These are phyloP conservation scores for Orcinus orca DNA, from an alignment of 2,113 vertebrate genomes.

Conservation along the genomic window DNA sequence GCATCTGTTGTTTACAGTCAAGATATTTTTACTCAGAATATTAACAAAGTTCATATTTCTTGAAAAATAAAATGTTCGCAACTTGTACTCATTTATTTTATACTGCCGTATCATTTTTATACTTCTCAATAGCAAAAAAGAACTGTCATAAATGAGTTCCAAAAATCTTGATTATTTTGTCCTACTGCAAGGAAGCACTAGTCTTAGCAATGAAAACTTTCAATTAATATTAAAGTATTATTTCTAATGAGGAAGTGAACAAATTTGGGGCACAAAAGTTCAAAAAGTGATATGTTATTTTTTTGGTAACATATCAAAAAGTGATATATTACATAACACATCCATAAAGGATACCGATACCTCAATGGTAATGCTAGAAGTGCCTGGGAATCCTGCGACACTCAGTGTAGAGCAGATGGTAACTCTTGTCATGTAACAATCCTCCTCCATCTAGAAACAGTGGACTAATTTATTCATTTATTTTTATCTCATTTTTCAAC, in stretches of 20 bases:
- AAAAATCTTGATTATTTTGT: not conserved
- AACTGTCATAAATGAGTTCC: not conserved
- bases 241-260: not conserved
- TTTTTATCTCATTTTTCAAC: not conserved
- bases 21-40: slow-evolving; percentile 35
- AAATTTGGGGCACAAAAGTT: not conserved
- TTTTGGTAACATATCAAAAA: not conserved
- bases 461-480: not conserved
- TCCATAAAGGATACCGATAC: not conserved
- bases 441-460: not conserved
- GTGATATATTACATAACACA: not conserved
- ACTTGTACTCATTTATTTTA: slow-evolving; percentile 18
- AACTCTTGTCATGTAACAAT: not conserved
- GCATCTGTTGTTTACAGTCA: slow-evolving; percentile 61
- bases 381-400: not conserved
- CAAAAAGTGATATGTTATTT: not conserved
- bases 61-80: not conserved
- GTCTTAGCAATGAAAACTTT: not conserved
- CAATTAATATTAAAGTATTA: not conserved
- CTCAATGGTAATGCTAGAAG: not conserved
- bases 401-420: too few relatives aligned
- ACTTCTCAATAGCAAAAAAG: not conserved
- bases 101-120: not conserved
- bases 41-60: slow-evolving; percentile 31
- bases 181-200: not conserved